Evolutionary conservation across 2,888 invertebrate species (phyloP), one percentile per base, ranked within the genome.

Genomic region (Drosophila quinaria): DNA sequence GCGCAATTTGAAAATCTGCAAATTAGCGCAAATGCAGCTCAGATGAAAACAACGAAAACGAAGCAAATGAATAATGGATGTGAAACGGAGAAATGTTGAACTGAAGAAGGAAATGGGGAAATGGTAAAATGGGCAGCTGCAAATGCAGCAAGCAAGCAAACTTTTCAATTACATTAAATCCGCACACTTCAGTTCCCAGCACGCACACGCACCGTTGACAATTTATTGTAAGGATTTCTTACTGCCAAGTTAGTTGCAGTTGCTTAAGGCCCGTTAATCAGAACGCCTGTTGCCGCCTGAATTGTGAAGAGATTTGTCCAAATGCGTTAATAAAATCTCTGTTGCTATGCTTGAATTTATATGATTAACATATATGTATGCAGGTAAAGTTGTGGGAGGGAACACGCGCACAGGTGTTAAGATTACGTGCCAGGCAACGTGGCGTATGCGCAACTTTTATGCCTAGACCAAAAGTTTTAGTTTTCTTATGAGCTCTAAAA

Each of bases 161-260:
- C 79, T 87, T 89, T 84, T 78, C 89, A 86, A 88, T 86, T 87
- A 87, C 74, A 84, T 82, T 87, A 87, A 84, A 89, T 89, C 86
- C 79, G 70, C 62, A 62, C 33, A 49, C 47, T 62, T 61, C 74
- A 84, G 73, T 74, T 78, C 55, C 25, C 73, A 74, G 68, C 87
- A 81, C 82, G 75, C 81, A 75, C 89, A 82, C 82, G 80, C 84
- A 77, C 72, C 69, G 80, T 82, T 81, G 78, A 81, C 81, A 87
- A 85, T 87, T 85, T 87, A 82, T 80, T 81, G 75, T 54, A 49
- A 59, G 58, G 25, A 25, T 50, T 54, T 31, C 56, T 37, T 15
- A 46, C 49, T 37, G 52, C 15, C 31, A 55, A 55, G 42, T 55
- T 55, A 60, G 65, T 74, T 70, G 70, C 74, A 54, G 65, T 51